These are phyloP conservation scores for Dryadula phaetusa DNA, from an alignment of 2,888 invertebrate species.

Conservation along the genomic window DNA sequence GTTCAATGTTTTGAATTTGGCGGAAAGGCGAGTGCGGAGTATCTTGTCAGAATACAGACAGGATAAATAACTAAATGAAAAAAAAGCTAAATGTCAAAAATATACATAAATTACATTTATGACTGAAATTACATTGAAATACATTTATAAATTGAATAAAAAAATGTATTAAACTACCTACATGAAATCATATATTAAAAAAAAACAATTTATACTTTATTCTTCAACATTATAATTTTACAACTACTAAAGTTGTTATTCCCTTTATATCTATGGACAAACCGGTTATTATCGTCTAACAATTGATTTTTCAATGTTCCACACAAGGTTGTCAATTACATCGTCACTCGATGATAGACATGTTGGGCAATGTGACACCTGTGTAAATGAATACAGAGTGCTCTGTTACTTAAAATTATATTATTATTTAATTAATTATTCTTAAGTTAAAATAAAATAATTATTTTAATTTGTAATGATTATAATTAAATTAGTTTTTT, in stretches of 20 bases:
- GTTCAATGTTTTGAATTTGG: too few species aligned
- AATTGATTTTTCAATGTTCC: constrained; percentile 34
- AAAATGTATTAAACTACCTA: too few species aligned
- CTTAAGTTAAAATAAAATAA: too few species aligned
- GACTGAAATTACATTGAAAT: too few species aligned
- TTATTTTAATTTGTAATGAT: too few species aligned
- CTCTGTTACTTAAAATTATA: constrained; percentile 8
- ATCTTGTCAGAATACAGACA: too few species aligned
- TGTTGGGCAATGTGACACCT: constrained; percentile 76
- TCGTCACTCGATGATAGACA: constrained; percentile 47
- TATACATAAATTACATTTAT: too few species aligned
- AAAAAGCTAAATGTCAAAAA: too few species aligned
- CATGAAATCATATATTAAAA: constrained; percentile 20
- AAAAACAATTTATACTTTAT: constrained; percentile 34
- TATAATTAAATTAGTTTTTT: too few species aligned
- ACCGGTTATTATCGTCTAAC: constrained; percentile 44
- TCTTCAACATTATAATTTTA: constrained; percentile 10
- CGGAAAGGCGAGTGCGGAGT: too few species aligned
- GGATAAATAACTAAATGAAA: too few species aligned
- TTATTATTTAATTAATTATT: constrained; percentile 12
- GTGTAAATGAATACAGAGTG: constrained; percentile 43
- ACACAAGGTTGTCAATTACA: constrained; percentile 43
- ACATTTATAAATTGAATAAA: too few species aligned
- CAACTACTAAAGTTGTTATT: not conserved
- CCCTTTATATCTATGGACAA: constrained; percentile 37